phyloP scores from a whole-genome alignment of 1,140 invertebrate genomes.

The Papilio glaucus region DNA sequence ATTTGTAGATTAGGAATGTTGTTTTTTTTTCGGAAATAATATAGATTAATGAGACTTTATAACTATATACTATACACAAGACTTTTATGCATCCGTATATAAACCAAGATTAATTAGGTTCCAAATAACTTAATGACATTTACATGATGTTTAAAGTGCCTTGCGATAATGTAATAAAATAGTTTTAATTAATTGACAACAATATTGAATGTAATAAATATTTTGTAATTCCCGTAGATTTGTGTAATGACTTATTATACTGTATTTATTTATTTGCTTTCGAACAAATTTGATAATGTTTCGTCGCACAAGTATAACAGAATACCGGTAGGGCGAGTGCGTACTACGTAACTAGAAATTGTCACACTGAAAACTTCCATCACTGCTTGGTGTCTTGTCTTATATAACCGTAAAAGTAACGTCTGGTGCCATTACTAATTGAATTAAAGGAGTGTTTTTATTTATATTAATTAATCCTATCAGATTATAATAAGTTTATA shows the following conservation, averaged over 20 bases:
- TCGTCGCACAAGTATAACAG: neutral
- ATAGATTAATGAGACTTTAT: neutral
- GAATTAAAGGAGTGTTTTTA: constrained; percentile 55
- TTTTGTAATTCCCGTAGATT: too few relatives aligned
- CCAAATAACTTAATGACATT: neutral
- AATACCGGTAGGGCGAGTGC: neutral
- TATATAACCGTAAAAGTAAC: constrained; percentile 50
- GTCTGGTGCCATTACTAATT: constrained; percentile 76
- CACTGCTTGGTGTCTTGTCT: constrained; percentile 57
- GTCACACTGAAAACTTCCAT: neutral
- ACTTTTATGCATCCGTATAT: too few relatives aligned
- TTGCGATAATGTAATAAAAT: neutral
- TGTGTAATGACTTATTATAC: too few relatives aligned
- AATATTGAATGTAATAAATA: neutral
- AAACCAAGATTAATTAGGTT: too few relatives aligned
- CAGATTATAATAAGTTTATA: constrained; percentile 41
- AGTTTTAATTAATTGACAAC: neutral
- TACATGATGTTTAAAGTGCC: neutral
- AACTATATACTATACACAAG: too few relatives aligned
- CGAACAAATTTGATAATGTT: neutral
- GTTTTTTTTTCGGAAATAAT: neutral
- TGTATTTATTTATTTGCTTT: too few relatives aligned
- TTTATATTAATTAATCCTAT: constrained; percentile 58
- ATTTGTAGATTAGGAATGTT: too few relatives aligned
- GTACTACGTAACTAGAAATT: too few relatives aligned